Conservation (phyloP, 1,140 invertebrate species). For the Yoshiicerus persimilis region DNA sequence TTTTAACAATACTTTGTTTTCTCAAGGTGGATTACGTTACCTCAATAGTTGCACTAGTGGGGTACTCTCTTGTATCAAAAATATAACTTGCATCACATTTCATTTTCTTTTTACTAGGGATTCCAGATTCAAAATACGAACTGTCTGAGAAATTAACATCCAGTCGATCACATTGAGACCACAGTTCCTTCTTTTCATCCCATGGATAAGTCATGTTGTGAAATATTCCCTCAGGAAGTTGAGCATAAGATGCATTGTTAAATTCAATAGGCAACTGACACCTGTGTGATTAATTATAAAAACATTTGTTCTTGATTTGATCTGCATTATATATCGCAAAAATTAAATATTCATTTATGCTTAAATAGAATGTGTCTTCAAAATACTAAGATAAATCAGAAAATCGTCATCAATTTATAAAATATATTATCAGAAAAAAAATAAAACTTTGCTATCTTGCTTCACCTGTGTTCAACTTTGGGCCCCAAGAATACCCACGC, state of each 20-base stretch:
- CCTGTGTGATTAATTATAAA: slow-evolving; percentile 53
- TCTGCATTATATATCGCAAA: too few species aligned
- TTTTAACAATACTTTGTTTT: neutral
- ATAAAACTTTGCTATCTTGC: neutral
- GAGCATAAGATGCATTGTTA: slow-evolving; percentile 58
- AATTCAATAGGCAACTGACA: slow-evolving; percentile 64
- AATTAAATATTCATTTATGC: too few species aligned
- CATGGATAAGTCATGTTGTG: slow-evolving; percentile 60
- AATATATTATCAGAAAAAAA: neutral
- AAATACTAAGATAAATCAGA: too few species aligned
- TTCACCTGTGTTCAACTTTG: slow-evolving; percentile 62
- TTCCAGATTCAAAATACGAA: slow-evolving; percentile 50
- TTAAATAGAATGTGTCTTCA: too few species aligned
- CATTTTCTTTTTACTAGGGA: slow-evolving; percentile 47
- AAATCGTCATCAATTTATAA: too few species aligned
- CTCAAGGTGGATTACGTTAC: slow-evolving; percentile 50
- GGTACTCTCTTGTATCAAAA: slow-evolving; percentile 62
- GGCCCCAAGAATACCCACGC: slow-evolving; percentile 71
- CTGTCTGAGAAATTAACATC: slow-evolving; percentile 52
- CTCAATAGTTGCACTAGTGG: slow-evolving; percentile 66
- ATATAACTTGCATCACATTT: slow-evolving; percentile 61
- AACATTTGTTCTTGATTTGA: too few species aligned
- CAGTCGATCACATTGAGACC: slow-evolving; percentile 58
- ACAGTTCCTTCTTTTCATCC: slow-evolving; percentile 52
- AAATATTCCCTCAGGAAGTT: slow-evolving; percentile 53